Percentiles rank a stretch among this genome's conserved stretches.
phyloP scores from a whole-genome alignment of 2,113 vertebrate species.

The Corynorhinus townsendii region DNA sequence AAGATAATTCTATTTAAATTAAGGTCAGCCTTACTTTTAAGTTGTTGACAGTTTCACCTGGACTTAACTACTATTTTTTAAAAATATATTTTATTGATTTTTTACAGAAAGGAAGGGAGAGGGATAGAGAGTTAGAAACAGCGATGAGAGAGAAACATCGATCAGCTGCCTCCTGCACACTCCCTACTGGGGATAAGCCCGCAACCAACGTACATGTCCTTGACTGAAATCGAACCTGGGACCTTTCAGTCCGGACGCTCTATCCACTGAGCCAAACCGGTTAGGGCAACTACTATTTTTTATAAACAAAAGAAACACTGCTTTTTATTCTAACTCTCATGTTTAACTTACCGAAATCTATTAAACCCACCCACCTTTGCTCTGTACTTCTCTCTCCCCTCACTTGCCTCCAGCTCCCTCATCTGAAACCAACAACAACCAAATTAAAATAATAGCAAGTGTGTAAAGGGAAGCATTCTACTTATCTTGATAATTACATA shows the following conservation, averaged over 20 bases:
- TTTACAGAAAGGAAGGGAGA: too few species aligned
- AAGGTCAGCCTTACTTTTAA: not conserved
- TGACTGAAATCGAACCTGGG: too few species aligned
- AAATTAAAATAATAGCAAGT: not conserved
- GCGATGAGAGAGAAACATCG: too few species aligned
- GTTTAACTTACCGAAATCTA: not conserved
- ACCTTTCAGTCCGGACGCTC: too few species aligned
- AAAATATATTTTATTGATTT: too few species aligned
- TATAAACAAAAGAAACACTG: not conserved
- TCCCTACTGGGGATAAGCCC: too few species aligned
- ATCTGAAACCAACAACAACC: not conserved
- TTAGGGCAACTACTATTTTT: not conserved
- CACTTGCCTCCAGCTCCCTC: not conserved
- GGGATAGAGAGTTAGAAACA: too few species aligned
- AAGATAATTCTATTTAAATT: slow-evolving; percentile 1
- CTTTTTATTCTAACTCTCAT: not conserved
- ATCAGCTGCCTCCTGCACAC: too few species aligned
- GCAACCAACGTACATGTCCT: too few species aligned
- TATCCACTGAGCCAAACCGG: too few species aligned
- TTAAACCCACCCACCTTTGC: not conserved
- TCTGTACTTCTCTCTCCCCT: not conserved
- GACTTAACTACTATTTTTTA: not conserved
- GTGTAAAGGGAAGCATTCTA: not conserved
- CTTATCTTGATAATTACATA: not conserved
- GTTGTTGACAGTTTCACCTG: not conserved